Evolutionary conservation across 2,888 invertebrate species (phyloP).

Genomic region (Sympetrum striolatum): DNA sequence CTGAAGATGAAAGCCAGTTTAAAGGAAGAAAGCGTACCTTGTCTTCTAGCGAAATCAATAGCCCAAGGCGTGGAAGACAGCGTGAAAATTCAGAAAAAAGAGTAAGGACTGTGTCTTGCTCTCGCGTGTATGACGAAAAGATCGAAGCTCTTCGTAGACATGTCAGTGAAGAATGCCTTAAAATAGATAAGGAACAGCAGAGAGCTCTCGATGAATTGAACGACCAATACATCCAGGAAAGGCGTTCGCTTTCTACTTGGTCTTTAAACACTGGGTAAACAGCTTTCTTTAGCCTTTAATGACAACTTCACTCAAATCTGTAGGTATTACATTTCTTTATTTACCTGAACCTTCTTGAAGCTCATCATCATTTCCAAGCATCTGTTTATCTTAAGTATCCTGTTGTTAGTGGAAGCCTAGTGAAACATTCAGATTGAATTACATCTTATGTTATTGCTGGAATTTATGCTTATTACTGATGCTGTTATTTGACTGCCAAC

Average conservation of each 20-base stretch:
- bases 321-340: too few species aligned
- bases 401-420: too few species aligned
- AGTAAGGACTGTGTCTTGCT: slow-evolving; percentile 8
- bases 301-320: too few species aligned
- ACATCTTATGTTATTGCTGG: too few species aligned
- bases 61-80: slow-evolving; percentile 7
- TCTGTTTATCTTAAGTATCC: too few species aligned
- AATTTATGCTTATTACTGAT: too few species aligned
- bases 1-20: neutral
- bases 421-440: too few species aligned
- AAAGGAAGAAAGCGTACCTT: slow-evolving; percentile 18
- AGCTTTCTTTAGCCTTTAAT: neutral
- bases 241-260: neutral
- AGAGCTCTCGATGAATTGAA: neutral
- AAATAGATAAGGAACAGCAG: slow-evolving; percentile 8
- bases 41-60: neutral
- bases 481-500: too few species aligned
- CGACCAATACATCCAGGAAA: neutral
- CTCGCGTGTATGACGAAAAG: slow-evolving; percentile 16
- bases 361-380: neutral
- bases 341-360: too few species aligned
- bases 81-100: neutral
- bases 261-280: neutral
- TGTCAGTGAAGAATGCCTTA: slow-evolving; percentile 1
- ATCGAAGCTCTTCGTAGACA: neutral